A percentile compares a stretch with the other conserved stretches of the same genome.
These are phyloP conservation scores for Apolygus lucorum DNA, from an alignment of 1,140 invertebrate species.

Conservation along the genomic window DNA sequence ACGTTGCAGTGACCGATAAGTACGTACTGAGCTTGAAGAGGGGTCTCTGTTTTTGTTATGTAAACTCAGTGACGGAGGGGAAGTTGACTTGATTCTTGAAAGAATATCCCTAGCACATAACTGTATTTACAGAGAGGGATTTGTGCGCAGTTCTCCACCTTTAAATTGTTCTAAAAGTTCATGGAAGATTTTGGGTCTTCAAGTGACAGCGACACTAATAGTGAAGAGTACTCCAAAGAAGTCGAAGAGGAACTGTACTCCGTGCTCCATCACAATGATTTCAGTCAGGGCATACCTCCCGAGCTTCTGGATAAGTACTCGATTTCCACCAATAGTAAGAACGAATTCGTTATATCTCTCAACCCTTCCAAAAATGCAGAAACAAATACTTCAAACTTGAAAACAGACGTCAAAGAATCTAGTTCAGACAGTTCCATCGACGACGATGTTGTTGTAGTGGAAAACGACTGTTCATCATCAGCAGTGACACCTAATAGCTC, in stretches of 20 bases:
- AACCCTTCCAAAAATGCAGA: no score
- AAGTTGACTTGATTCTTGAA: no score
- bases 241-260: conserved; percentile 27
- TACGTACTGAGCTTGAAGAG: no score
- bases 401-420: background rate
- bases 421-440: background rate
- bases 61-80: no score
- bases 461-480: background rate
- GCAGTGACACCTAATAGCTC: background rate
- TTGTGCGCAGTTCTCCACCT: no score
- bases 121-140: no score
- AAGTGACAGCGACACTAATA: conserved; percentile 6
- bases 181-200: conserved; percentile 30
- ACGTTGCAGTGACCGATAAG: no score
- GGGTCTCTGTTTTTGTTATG: no score
- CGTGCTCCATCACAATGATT: conserved; percentile 27
- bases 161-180: no score
- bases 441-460: background rate
- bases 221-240: conserved; percentile 18
- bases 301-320: conserved; percentile 20
- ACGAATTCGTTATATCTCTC: background rate
- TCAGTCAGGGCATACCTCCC: conserved; percentile 24
- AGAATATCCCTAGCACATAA: no score
- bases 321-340: background rate
- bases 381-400: background rate